Base-by-base conservation (phyloP, 2,888 invertebrate genomes). In the Allophyes oxyacanthae region DNA sequence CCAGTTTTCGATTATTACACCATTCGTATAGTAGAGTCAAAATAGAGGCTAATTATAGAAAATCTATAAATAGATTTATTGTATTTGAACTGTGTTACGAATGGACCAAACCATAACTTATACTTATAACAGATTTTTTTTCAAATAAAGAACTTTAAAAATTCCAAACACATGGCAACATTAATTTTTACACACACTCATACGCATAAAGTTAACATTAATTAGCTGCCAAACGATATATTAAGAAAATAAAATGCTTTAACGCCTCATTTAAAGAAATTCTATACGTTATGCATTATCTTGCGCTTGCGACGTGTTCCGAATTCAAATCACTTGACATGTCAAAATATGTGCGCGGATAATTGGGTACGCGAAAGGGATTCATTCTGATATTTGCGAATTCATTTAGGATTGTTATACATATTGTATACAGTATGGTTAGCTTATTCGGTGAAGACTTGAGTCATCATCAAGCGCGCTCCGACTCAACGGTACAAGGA, bases 151-250 rank as follows among this genome's bases (percentile, higher is more conserved):
- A 20, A 3, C 11, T 0, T 0, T 0, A 14, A 57, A 11, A 0
- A 0, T 25, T n/a, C 4, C 3, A 33, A 15, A 32, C 0, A 2
- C 38, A 37, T 37, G 43, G 46, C 40, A 66, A 30, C 60, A 45
- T 28, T 38, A 37, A 42, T 8, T 49, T 38, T 30, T 10, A 13
- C 10, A 38, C 38, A 25, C 7, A 13, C 32, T 37, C 36, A 56
- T 1, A n/a, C 28, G 9, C 25, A 53, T 48, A 48, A 44, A 64
- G 34, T 60, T 44, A 48, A 53, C 46, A 41, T 65, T 75, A 64
- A 72, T 72, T 64, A 70, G 11, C 51, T 68, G 70, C 48, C 70
- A 60, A 64, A 41, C 46, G 52, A 44, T 44, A 26, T 40, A 60
- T 54, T 46, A 48, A 42, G 13, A 46, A 49, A 50, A 58, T 59